Percentiles rank a stretch among this genome's conserved stretches.
These are phyloP conservation scores for Atopsyche davidsoni DNA, from an alignment of 1,140 invertebrate species.

Conservation along the genomic window DNA sequence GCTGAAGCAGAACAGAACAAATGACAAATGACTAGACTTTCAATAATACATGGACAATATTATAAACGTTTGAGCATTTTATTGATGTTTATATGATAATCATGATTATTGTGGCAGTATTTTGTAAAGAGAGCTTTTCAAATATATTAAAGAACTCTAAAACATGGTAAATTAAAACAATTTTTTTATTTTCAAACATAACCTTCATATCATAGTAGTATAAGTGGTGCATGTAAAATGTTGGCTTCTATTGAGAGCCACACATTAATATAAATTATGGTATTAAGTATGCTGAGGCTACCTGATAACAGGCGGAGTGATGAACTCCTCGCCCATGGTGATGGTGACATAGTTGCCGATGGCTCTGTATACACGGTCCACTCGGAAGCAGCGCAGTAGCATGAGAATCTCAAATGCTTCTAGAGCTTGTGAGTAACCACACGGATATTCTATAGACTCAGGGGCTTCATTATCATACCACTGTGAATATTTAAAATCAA, in stretches of 20 bases:
- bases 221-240: too few species aligned
- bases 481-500: too few species aligned
- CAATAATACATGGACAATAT: neutral
- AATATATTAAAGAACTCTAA: too few species aligned
- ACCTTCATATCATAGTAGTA: too few species aligned
- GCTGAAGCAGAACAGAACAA: constrained; percentile 38
- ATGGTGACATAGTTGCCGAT: constrained; percentile 73
- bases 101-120: too few species aligned
- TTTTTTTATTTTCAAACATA: too few species aligned
- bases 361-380: constrained; percentile 77
- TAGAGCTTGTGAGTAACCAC: constrained; percentile 58
- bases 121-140: too few species aligned
- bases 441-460: constrained; percentile 62
- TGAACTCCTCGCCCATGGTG: constrained; percentile 78
- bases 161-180: too few species aligned
- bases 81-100: too few species aligned
- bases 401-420: constrained; percentile 70
- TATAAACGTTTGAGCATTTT: too few species aligned
- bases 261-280: constrained; percentile 5
- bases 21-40: constrained; percentile 6
- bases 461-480: constrained; percentile 80
- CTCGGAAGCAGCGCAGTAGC: constrained; percentile 77
- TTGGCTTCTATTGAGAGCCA: too few species aligned
- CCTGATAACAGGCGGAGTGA: constrained; percentile 75
- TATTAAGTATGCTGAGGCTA: too few species aligned